phyloP scores from a whole-genome alignment of 2,888 invertebrate genomes.

The Cheilosia pagana region DNA sequence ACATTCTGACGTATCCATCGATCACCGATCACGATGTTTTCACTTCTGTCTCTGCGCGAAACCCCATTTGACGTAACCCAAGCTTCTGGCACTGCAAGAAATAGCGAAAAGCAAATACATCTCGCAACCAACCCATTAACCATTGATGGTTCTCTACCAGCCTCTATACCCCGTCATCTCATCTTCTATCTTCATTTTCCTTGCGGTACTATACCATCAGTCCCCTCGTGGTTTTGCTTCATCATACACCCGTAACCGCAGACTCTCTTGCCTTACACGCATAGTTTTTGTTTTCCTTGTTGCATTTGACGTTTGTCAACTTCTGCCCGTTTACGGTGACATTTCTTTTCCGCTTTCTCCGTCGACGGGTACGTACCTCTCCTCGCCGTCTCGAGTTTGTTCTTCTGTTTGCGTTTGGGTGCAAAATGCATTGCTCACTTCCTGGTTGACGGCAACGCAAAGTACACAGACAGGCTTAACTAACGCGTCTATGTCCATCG shows the following conservation, averaged over 20 bases:
- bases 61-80: constrained; percentile 66
- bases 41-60: constrained; percentile 59
- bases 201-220: constrained; percentile 39
- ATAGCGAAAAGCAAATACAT: constrained; percentile 29
- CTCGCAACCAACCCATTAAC: constrained; percentile 61
- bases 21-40: constrained; percentile 67
- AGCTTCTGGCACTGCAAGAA: constrained; percentile 35
- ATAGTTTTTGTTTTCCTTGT: constrained; percentile 3
- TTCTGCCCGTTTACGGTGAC: constrained; percentile 67
- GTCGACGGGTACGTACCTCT: constrained; percentile 31
- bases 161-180: constrained; percentile 39
- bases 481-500: constrained; percentile 26
- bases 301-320: constrained; percentile 68
- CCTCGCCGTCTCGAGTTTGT: constrained; percentile 17
- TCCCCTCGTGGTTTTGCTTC: constrained; percentile 40
- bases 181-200: constrained; percentile 61
- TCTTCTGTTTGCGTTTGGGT: constrained; percentile 38
- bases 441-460: constrained; percentile 49
- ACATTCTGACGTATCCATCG: constrained; percentile 67
- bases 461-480: constrained; percentile 1
- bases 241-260: constrained; percentile 51
- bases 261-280: constrained; percentile 52
- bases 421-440: constrained; percentile 48
- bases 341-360: constrained; percentile 74
- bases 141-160: constrained; percentile 47